These are phyloP conservation scores for Erythrocebus patas DNA, from an alignment of 2,113 vertebrate species.

Conservation along the genomic window DNA sequence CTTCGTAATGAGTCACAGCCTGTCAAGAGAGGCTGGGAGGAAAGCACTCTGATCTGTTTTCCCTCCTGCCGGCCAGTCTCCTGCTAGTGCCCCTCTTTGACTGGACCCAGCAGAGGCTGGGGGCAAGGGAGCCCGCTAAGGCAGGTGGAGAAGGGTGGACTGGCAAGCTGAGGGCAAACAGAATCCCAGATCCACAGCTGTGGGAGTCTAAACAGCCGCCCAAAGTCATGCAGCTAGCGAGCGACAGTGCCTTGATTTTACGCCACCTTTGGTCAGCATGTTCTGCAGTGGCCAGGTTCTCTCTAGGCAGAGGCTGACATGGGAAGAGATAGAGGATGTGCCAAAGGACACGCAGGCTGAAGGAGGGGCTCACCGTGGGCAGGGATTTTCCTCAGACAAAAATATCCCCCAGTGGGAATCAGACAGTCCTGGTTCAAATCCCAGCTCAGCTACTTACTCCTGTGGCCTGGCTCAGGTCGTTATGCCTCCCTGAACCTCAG, in stretches of 20 bases:
- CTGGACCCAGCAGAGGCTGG: background rate
- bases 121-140: background rate
- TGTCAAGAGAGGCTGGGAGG: background rate
- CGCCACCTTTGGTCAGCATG: no score
- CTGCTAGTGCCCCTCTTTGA: background rate
- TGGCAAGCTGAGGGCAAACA: background rate
- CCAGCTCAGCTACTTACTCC: background rate
- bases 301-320: background rate
- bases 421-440: background rate
- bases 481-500: background rate
- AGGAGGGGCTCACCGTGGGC: accelerated
- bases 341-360: background rate
- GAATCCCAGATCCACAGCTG: background rate
- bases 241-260: background rate
- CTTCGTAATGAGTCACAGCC: background rate
- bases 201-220: background rate
- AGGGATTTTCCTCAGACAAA: background rate
- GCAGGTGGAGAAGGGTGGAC: background rate
- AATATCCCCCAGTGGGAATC: background rate
- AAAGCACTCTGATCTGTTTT: background rate
- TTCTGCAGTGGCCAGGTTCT: background rate
- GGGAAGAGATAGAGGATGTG: background rate
- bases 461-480: background rate
- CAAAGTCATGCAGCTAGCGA: background rate
- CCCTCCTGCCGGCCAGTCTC: background rate